Conservation (phyloP, 2,113 vertebrate species). For the Phaetusa simplex region DNA sequence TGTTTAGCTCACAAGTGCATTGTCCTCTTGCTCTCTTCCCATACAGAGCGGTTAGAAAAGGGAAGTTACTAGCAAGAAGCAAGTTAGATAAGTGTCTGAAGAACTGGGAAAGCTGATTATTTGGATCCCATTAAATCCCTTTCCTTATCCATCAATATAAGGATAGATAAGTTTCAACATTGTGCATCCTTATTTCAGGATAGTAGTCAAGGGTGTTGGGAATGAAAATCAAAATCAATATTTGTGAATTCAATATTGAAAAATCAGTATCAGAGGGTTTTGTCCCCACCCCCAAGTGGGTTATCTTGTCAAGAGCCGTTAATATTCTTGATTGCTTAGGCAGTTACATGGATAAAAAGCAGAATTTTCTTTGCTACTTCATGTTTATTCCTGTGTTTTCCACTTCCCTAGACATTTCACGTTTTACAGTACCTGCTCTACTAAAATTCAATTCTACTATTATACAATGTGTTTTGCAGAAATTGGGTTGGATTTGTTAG, state of each 20-base stretch:
- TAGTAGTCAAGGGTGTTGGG: neutral
- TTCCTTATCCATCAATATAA: neutral
- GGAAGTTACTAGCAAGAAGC: neutral
- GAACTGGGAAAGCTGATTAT: neutral
- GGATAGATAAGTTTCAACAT: neutral
- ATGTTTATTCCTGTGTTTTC: neutral
- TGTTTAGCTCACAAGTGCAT: neutral
- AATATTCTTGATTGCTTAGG: neutral
- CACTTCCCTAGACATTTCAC: neutral
- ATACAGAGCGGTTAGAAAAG: neutral
- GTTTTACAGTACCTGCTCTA: neutral
- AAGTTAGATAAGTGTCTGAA: neutral
- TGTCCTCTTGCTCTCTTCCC: neutral
- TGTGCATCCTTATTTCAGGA: neutral
- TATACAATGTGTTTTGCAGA: neutral
- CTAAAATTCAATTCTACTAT: neutral
- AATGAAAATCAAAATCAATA: neutral
- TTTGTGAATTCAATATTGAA: neutral
- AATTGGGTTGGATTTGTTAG: neutral
- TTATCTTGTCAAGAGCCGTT: neutral
- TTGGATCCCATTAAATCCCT: neutral
- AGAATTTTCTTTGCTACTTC: neutral
- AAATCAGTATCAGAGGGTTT: neutral
- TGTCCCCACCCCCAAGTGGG: neutral
- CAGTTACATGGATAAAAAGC: neutral